Base-by-base conservation (phyloP, 2,888 invertebrate species). In the Drosophila hamatofila region DNA sequence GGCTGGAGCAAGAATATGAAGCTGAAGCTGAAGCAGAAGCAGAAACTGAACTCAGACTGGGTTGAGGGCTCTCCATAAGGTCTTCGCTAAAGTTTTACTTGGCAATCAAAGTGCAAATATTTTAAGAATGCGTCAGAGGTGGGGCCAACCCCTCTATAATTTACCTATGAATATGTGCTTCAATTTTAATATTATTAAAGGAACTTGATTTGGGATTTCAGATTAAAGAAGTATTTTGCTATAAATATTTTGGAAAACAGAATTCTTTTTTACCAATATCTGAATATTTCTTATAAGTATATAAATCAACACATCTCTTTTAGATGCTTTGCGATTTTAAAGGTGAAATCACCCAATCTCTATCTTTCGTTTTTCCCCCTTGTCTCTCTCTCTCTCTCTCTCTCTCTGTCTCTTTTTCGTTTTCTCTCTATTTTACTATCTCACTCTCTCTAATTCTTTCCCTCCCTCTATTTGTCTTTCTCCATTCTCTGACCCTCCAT, bases 101-200 rank as follows among this genome's bases (percentile, higher is more conserved):
- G 52, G 85, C 85, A 88, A 88, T 85, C 86, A 81, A 88, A 85
- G 78, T 71, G 69, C 61, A 66, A 68, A 70, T 49, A 62, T 72
- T 66, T 56, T 6, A 44, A 30, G 61, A 62, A 62, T 62, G 46
- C 37, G n/a, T 1, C 25, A 23, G 37, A 2, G 48, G 8, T 7
- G 33, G 18, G 27, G 27, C 12, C n/a, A 23, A 3, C 16, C 27
- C 37, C n/a, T n/a, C 30, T 7, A 51, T 25, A 33, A 37, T 21
- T 52, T 57, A 68, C 67, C 67, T 67, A 42, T 41, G 27, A 21
- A 23, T 48, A n/a, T 30, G 39, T 18, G 35, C 18, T 39, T 52
- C 44, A 33, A 51, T 66, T 42, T 16, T 27, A 37, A 49, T 39
- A 37, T 56, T 39, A 16, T 37, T 27, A 65, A 37, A n/a, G 7